A percentile compares a stretch with the other conserved stretches of the same genome.
These are phyloP conservation scores for Entomobrya multifasciata DNA, from an alignment of 2,888 invertebrate genomes.

Conservation along the genomic window DNA sequence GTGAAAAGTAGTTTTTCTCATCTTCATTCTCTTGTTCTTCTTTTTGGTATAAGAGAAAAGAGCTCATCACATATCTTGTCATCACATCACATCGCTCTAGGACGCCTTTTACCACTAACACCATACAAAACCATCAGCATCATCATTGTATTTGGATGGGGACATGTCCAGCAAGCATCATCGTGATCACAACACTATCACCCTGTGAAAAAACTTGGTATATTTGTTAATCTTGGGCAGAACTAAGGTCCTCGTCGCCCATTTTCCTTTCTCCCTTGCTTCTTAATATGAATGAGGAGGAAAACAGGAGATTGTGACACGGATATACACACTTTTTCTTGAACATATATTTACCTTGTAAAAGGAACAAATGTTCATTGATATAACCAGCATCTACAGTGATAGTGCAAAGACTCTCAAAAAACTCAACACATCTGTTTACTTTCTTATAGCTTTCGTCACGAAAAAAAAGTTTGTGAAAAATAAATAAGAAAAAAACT, in stretches of 20 bases:
- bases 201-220: too few relatives aligned
- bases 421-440: constrained; percentile 27
- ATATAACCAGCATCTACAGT: background rate
- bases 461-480: constrained; percentile 26
- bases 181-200: too few relatives aligned
- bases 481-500: constrained; percentile 11
- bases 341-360: background rate
- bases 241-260: constrained; percentile 25
- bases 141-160: constrained; percentile 30
- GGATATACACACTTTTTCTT: background rate
- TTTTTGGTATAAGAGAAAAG: background rate
- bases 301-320: background rate
- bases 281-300: constrained; percentile 64
- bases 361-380: too few relatives aligned
- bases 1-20: constrained; percentile 49
- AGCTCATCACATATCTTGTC: constrained; percentile 64
- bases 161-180: constrained; percentile 27
- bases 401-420: background rate
- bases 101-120: constrained; percentile 48
- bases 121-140: too few relatives aligned
- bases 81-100: constrained; percentile 60
- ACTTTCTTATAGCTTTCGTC: too few relatives aligned
- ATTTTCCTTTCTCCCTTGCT: background rate
- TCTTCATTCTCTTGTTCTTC: background rate
- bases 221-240: constrained; percentile 1